Base-by-base conservation (phyloP, 2,888 invertebrate species). In the Exocentrus adspersus region DNA sequence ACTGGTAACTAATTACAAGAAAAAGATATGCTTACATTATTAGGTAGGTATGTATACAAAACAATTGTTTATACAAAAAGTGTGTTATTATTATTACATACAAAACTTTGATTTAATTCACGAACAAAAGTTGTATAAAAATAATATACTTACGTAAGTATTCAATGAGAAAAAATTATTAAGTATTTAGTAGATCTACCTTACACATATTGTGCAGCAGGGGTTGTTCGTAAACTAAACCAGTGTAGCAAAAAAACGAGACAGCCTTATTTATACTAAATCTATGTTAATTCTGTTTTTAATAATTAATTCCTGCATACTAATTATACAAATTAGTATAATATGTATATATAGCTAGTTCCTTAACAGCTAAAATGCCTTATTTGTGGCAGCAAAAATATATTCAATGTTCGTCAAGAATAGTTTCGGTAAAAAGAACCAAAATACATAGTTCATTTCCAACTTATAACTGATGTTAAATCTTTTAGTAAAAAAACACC, bases 191-290 rank as follows among this genome's bases (percentile, higher is more conserved):
- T 45, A 57, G 9, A 17, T 37, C 53, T 56, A 41, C 53, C 50
- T 54, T 65, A 67, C 64, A 65, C 62, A 66, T 60, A 60, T 54
- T 62, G 60, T 62, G 64, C 57, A 19, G 60, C 62, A 61, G 56
- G 16, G 19, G 21, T 63, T 65, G 67, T 67, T 65, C 67, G 60
- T 41, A 56, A 67, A 64, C 53, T 58, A 66, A 65, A 42, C 60
- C 51, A 52, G 63, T 46, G 48, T 65, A 61, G 67, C 65, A 67
- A 69, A 67, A 69, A 72, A 70, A 73, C n/a, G n/a, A n/a, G n/a
- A n/a, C 73, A 73, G 73, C 73, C 73, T 73, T 72, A 73, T 69
- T 69, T 69, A 65, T 64, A 57, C 62, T 65, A 65, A 65, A 61
- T 67, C 57, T 57, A 57, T 57, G 57, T 57, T 57, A 57, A 57